Evolutionary conservation across 2,113 vertebrate genomes (phyloP).

Genomic region (Aphyosemion australe): DNA sequence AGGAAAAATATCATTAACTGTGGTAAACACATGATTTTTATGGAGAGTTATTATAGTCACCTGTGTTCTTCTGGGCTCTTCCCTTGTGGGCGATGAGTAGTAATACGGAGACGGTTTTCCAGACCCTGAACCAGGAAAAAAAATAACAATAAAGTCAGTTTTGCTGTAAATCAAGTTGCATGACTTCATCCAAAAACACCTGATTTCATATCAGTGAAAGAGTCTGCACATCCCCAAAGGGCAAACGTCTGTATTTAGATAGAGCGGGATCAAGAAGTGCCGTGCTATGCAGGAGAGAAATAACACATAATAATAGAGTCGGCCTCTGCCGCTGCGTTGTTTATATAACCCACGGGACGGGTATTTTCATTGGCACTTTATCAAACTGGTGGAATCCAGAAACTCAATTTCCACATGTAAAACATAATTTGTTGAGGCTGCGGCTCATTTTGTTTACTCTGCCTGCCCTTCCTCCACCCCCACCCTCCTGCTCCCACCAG

Average conservation of each 20-base stretch:
- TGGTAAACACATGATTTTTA: no score
- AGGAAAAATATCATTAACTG: no score
- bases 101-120: slow-evolving; percentile 94
- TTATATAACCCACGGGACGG: slow-evolving; percentile 54
- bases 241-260: slow-evolving; percentile 54
- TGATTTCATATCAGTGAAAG: slow-evolving; percentile 33
- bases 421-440: slow-evolving; percentile 42
- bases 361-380: slow-evolving; percentile 55
- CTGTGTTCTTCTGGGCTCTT: slow-evolving; percentile 91
- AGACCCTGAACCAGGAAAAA: slow-evolving; percentile 82
- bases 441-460: slow-evolving; percentile 49
- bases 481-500: slow-evolving; percentile 12
- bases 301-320: slow-evolving; percentile 43
- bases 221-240: slow-evolving; percentile 32
- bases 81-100: slow-evolving; percentile 93
- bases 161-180: slow-evolving; percentile 5
- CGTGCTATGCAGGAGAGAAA: slow-evolving; percentile 29
- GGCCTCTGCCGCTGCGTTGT: slow-evolving; percentile 46
- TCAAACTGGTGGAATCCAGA: slow-evolving; percentile 57
- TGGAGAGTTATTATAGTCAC: slow-evolving; percentile 71
- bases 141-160: slow-evolving; percentile 1
- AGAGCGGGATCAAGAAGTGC: slow-evolving; percentile 45
- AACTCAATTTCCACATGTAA: slow-evolving; percentile 53
- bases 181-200: slow-evolving; percentile 20
- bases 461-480: slow-evolving; percentile 11